A percentile compares a stretch with the other conserved stretches of the same genome.
Conservation (phyloP, 2,113 vertebrate species). For the Amblyornis subalaris region DNA sequence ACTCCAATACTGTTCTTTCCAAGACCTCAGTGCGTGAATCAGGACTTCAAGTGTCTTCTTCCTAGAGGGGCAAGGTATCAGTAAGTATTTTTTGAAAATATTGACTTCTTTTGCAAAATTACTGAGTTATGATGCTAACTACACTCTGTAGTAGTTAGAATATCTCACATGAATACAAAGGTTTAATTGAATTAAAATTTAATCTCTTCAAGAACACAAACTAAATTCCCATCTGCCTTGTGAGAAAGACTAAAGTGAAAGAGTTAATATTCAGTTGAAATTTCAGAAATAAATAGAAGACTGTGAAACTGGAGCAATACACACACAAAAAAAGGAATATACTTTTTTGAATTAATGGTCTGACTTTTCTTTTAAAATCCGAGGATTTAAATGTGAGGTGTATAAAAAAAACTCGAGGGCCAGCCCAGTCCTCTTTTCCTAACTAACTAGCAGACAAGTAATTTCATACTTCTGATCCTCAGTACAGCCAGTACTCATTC, state of each 20-base stretch:
- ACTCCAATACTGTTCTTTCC: background rate
- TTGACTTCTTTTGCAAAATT: background rate
- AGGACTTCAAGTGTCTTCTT: background rate
- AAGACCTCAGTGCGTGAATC: background rate
- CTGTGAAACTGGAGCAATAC: background rate
- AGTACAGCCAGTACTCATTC: background rate
- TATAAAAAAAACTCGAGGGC: background rate
- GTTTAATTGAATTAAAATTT: background rate
- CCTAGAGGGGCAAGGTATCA: background rate
- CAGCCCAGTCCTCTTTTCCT: background rate
- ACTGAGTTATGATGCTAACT: background rate
- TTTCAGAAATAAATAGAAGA: background rate
- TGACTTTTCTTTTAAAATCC: background rate
- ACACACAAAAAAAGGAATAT: background rate
- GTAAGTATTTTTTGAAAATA: background rate
- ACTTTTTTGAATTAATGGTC: background rate
- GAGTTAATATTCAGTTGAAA: background rate
- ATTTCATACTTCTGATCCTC: background rate
- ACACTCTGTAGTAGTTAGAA: background rate
- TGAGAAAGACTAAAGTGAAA: background rate
- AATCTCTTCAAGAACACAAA: background rate
- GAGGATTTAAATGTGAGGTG: background rate
- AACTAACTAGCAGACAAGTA: background rate
- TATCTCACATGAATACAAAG: background rate
- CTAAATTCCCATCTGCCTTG: background rate